Conservation (phyloP, 2,113 vertebrate genomes). For the Lampris megalopsis region DNA sequence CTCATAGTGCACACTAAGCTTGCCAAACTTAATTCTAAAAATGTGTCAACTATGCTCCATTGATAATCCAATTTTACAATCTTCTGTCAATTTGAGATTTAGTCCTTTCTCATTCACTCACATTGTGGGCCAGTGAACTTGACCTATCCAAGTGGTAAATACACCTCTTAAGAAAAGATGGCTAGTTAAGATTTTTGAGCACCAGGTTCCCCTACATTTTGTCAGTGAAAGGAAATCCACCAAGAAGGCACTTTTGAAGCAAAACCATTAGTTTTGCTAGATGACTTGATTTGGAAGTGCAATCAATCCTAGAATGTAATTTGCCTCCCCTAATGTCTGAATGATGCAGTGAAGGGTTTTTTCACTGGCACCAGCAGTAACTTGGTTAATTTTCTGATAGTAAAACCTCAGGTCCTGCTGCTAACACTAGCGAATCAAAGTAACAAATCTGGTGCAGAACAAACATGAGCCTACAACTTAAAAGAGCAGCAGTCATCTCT, state of each 20-base stretch:
- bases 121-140: slow-evolving; percentile 46
- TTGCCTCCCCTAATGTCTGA: slow-evolving; percentile 61
- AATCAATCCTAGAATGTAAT: slow-evolving; percentile 66
- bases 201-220: slow-evolving; percentile 59
- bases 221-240: slow-evolving; percentile 74
- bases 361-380: slow-evolving; percentile 31
- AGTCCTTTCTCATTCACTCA: background rate
- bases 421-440: slow-evolving; percentile 66
- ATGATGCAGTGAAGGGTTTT: slow-evolving; percentile 48
- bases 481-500: slow-evolving; percentile 59
- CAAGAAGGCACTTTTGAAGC: slow-evolving; percentile 85
- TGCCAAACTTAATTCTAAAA: slow-evolving; percentile 45
- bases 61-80: background rate
- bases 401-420: slow-evolving; percentile 51
- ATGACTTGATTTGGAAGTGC: slow-evolving; percentile 77
- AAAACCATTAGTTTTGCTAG: slow-evolving; percentile 77
- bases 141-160: slow-evolving; percentile 51
- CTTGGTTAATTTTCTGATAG: slow-evolving; percentile 52
- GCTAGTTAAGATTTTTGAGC: slow-evolving; percentile 71
- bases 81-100: background rate
- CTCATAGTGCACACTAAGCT: slow-evolving; percentile 47
- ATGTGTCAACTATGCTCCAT: slow-evolving; percentile 46
- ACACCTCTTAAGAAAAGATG: slow-evolving; percentile 67
- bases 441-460: slow-evolving; percentile 83
- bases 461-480: slow-evolving; percentile 75